These are phyloP conservation scores for Pherbina coryleti DNA, from an alignment of 2,888 invertebrate genomes.

Conservation along the genomic window DNA sequence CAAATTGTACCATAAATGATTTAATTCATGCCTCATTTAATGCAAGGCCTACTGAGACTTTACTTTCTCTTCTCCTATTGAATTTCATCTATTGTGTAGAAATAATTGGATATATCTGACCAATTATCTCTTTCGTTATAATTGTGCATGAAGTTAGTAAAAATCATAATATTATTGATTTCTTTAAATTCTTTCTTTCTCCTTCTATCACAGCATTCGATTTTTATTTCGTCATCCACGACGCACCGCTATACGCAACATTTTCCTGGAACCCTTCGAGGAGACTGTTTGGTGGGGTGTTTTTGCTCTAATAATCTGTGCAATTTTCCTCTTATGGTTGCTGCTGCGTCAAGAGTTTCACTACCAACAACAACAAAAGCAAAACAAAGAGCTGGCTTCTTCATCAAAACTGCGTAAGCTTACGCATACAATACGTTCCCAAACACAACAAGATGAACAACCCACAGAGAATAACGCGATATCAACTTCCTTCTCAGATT, in stretches of 20 bases:
- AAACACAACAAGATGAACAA: no score
- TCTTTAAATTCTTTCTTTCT: background rate
- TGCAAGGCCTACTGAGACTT: no score
- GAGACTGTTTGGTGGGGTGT: conserved; percentile 62
- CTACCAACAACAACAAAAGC: conserved; percentile 35
- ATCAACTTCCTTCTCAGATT: background rate
- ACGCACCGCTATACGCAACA: conserved; percentile 60
- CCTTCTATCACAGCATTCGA: conserved; percentile 52
- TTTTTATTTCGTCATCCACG: conserved; percentile 66
- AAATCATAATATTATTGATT: no score
- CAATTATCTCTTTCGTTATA: no score
- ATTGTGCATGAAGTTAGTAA: no score
- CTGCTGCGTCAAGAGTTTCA: conserved; percentile 56
- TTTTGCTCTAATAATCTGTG: conserved; percentile 53
- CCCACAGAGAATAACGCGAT: background rate
- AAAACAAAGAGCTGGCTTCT: background rate
- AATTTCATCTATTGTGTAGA: no score
- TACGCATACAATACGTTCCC: no score
- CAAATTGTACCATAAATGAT: no score
- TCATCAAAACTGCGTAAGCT: no score
- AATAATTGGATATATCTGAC: no score
- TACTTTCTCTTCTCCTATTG: no score
- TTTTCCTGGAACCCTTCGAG: conserved; percentile 63
- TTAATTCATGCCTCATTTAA: no score
- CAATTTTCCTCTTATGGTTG: conserved; percentile 54